Percentiles rank a stretch among this genome's conserved stretches.
phyloP scores from a whole-genome alignment of 2,888 invertebrate genomes.

The Cremastobaeus sp. region DNA sequence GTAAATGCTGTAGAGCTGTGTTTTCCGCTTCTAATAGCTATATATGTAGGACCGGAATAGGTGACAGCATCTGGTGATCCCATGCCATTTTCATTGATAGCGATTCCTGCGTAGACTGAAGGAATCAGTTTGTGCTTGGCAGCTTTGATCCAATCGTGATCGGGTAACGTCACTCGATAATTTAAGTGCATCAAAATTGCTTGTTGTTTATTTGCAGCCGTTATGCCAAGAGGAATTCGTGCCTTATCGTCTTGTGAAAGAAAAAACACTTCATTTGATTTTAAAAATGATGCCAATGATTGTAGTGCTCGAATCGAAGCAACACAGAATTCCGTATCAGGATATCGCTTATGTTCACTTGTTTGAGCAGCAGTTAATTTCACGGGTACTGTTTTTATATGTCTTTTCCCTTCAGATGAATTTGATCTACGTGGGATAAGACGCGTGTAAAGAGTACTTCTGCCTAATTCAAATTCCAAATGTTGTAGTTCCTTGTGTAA shows the following conservation, averaged over 20 bases:
- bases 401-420: slow-evolving; percentile 66
- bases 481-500: no score
- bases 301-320: slow-evolving; percentile 64
- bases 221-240: slow-evolving; percentile 67
- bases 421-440: slow-evolving; percentile 62
- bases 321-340: slow-evolving; percentile 53
- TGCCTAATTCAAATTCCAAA: background rate
- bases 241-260: slow-evolving; percentile 67
- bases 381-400: slow-evolving; percentile 69
- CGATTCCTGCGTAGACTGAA: slow-evolving; percentile 65
- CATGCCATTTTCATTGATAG: slow-evolving; percentile 63
- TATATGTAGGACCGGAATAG: slow-evolving; percentile 76
- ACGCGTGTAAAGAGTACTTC: slow-evolving; percentile 64
- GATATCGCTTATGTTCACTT: slow-evolving; percentile 57
- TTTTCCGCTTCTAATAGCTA: slow-evolving; percentile 70
- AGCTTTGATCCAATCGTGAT: slow-evolving; percentile 70
- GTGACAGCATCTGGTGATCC: slow-evolving; percentile 69
- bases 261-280: slow-evolving; percentile 31
- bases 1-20: slow-evolving; percentile 65
- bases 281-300: slow-evolving; percentile 49
- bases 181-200: slow-evolving; percentile 68
- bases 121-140: slow-evolving; percentile 62
- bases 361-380: slow-evolving; percentile 47
- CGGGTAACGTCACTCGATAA: slow-evolving; percentile 65
- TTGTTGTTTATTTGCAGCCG: slow-evolving; percentile 69